phyloP scores from a whole-genome alignment of 2,113 vertebrate species.

The Psammodynastes pulverulentus region DNA sequence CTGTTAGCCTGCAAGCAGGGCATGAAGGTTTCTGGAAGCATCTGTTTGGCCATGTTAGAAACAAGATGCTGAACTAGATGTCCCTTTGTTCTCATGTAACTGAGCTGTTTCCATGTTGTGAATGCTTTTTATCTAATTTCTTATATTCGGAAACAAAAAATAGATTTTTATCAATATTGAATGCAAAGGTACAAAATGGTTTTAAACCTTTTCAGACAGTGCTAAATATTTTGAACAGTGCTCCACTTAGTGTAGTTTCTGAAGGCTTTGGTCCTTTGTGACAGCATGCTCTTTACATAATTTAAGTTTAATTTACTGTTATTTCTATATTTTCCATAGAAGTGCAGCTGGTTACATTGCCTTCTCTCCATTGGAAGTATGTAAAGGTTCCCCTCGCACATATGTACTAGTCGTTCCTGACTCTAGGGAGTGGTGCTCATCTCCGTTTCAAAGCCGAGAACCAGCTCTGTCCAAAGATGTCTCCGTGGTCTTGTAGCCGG shows the following conservation, averaged over 20 bases:
- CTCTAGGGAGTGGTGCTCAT: no score
- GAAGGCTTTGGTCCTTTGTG: background rate
- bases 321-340: background rate
- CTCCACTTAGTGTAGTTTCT: background rate
- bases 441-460: no score
- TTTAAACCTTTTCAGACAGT: background rate
- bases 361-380: background rate
- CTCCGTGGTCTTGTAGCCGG: no score
- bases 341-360: background rate
- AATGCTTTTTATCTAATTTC: background rate
- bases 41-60: background rate
- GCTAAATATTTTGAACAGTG: background rate
- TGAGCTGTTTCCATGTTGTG: background rate
- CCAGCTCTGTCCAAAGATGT: no score
- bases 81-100: background rate
- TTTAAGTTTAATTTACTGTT: background rate
- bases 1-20: background rate
- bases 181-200: background rate
- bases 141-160: background rate
- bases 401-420: no score
- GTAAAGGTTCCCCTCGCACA: no score
- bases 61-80: background rate
- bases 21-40: background rate
- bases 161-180: background rate
- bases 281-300: background rate